A percentile compares a stretch with the other conserved stretches of the same genome.
These are phyloP conservation scores for Spodoptera picta DNA, from an alignment of 2,888 invertebrate genomes.

Conservation along the genomic window DNA sequence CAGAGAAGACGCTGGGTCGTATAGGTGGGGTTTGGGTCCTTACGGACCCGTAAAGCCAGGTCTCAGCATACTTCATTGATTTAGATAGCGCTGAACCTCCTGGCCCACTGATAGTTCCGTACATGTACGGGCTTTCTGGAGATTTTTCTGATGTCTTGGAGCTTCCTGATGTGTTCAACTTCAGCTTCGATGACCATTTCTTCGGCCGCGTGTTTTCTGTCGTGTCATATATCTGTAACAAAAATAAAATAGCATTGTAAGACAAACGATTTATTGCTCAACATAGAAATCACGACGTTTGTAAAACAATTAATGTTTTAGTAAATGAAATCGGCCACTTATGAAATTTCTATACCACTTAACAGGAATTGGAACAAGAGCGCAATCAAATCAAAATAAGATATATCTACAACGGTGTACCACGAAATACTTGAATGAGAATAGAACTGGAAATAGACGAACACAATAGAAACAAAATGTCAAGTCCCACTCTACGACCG, in stretches of 20 bases:
- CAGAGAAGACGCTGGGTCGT: slow-evolving; percentile 85
- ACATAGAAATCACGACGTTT: too few relatives aligned
- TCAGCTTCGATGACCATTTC: slow-evolving; percentile 93
- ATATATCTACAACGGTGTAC: slow-evolving; percentile 7
- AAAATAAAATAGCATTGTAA: slow-evolving; percentile 30
- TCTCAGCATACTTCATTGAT: slow-evolving; percentile 95
- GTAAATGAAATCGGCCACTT: too few relatives aligned
- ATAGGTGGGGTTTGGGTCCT: slow-evolving; percentile 86
- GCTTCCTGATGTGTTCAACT: slow-evolving; percentile 86
- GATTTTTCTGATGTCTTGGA: slow-evolving; percentile 83
- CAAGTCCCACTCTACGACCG: slow-evolving; percentile 19
- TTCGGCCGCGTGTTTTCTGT: slow-evolving; percentile 89
- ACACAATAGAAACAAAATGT: slow-evolving; percentile 25
- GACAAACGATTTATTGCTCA: background rate
- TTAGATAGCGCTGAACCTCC: slow-evolving; percentile 93
- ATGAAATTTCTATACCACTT: too few relatives aligned
- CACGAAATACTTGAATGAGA: slow-evolving; percentile 12
- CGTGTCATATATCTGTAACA: slow-evolving; percentile 85
- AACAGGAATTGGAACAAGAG: background rate
- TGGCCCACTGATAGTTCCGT: slow-evolving; percentile 87
- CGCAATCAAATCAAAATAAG: slow-evolving; percentile 11
- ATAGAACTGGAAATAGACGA: slow-evolving; percentile 34
- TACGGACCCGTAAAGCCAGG: slow-evolving; percentile 95
- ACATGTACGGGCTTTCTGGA: slow-evolving; percentile 84
- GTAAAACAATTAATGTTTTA: too few relatives aligned